Evolutionary conservation across 2,113 vertebrate species (phyloP).

Genomic region (Nothobranchius kuhntae): DNA sequence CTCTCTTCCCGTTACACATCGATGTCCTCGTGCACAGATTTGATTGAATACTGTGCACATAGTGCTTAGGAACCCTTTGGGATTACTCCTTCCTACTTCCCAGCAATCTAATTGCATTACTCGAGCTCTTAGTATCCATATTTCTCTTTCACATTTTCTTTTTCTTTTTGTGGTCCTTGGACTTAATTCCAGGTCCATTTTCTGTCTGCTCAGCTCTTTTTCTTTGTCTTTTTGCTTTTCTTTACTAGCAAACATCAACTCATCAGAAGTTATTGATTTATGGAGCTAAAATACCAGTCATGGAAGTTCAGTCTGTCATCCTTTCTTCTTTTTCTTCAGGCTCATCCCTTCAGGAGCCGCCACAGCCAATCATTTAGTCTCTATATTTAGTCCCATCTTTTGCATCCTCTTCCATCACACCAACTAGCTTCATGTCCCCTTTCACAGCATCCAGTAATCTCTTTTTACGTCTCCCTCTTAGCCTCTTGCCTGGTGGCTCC

Average conservation of each 20-base stretch:
- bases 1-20: constrained; percentile 55
- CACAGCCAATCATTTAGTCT: too few species aligned
- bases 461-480: too few species aligned
- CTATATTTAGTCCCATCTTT: too few species aligned
- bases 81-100: constrained; percentile 47
- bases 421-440: too few species aligned
- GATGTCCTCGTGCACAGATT: constrained; percentile 47
- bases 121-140: constrained; percentile 28
- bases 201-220: constrained; percentile 1
- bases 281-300: background rate
- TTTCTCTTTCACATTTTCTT: constrained; percentile 8
- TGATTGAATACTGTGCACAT: constrained; percentile 50
- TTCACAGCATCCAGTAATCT: too few species aligned
- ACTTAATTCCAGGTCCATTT: constrained; percentile 7
- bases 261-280: constrained; percentile 30
- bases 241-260: constrained; percentile 10
- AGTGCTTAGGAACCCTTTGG: constrained; percentile 50
- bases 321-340: background rate
- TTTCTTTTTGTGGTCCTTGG: background rate
- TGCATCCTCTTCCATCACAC: too few species aligned
- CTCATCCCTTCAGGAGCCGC: too few species aligned
- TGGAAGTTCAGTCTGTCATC: constrained; percentile 20
- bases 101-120: constrained; percentile 46
- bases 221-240: background rate
- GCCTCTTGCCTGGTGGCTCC: too few species aligned